Evolutionary conservation across 92 coral and sea anemone genomes (phyloP).

Genomic region (Palythoa heliodiscus): DNA sequence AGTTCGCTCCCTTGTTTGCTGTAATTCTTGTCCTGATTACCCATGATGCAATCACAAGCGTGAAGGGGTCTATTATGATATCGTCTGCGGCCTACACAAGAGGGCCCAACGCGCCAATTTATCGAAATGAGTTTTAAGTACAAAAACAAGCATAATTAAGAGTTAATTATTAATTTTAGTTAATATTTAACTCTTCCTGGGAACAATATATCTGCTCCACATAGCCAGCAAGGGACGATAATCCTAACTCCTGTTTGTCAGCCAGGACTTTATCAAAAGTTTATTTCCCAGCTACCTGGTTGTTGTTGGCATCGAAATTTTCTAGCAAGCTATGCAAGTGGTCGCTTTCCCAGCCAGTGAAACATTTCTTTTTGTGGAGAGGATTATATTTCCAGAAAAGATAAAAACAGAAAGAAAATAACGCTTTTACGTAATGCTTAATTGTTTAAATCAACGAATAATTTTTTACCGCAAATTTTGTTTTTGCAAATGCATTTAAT

Average conservation of each 20-base stretch:
- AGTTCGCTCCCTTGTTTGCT: too few relatives aligned
- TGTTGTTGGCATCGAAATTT: slow-evolving; percentile 1
- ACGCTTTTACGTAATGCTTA: slow-evolving; percentile 1
- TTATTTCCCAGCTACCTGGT: slow-evolving; percentile 1
- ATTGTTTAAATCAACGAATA: not conserved
- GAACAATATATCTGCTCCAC: too few relatives aligned
- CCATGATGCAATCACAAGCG: too few relatives aligned
- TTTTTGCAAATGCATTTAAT: not conserved
- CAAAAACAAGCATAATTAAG: too few relatives aligned
- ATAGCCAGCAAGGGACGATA: not conserved
- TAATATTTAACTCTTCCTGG: too few relatives aligned
- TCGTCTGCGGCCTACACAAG: too few relatives aligned
- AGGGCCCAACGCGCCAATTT: too few relatives aligned
- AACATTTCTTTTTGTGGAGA: not conserved
- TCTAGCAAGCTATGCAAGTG: slow-evolving; percentile 1
- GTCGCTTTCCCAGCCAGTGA: slow-evolving; percentile 4
- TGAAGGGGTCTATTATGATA: too few relatives aligned
- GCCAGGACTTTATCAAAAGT: slow-evolving; percentile 3
- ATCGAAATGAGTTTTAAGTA: too few relatives aligned
- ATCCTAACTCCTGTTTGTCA: not conserved
- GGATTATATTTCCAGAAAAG: not conserved
- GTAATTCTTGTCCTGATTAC: too few relatives aligned
- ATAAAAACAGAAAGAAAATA: not conserved
- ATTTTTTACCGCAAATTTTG: not conserved
- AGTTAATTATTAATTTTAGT: too few relatives aligned